Conservation (phyloP, 2,888 invertebrate species). For the Agrotis clavis region DNA sequence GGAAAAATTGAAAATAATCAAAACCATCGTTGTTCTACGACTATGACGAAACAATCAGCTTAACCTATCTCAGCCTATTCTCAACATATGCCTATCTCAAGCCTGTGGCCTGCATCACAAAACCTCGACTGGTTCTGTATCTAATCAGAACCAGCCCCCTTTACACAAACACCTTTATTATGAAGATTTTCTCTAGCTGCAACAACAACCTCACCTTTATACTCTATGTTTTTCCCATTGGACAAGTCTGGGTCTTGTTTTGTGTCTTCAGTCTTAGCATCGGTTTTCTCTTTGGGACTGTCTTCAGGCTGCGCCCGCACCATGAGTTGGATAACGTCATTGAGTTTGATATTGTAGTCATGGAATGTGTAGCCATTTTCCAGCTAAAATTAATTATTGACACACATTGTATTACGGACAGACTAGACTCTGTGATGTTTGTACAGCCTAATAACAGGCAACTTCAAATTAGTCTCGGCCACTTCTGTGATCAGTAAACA, state of each 20-base stretch:
- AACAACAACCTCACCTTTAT: constrained; percentile 35
- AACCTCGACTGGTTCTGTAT: not conserved
- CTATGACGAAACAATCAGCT: no score
- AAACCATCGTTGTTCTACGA: no score
- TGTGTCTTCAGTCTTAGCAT: constrained; percentile 65
- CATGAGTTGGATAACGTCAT: constrained; percentile 94
- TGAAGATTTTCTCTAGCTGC: no score
- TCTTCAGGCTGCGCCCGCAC: constrained; percentile 77
- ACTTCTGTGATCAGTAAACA: no score
- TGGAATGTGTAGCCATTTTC: constrained; percentile 94
- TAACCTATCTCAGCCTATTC: not conserved
- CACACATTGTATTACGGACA: not conserved
- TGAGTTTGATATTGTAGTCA: constrained; percentile 94
- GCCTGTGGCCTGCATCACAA: not conserved
- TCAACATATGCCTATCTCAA: not conserved
- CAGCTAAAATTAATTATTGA: constrained; percentile 86
- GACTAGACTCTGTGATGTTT: not conserved
- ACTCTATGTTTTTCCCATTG: constrained; percentile 19
- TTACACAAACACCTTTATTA: not conserved
- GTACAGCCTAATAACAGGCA: no score
- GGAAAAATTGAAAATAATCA: no score
- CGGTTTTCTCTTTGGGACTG: constrained; percentile 55
- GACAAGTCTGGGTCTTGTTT: constrained; percentile 42
- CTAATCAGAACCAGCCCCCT: no score
- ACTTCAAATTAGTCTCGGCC: no score